These are phyloP conservation scores for Eupithecia subfuscata DNA, from an alignment of 2,888 invertebrate species.

Conservation along the genomic window DNA sequence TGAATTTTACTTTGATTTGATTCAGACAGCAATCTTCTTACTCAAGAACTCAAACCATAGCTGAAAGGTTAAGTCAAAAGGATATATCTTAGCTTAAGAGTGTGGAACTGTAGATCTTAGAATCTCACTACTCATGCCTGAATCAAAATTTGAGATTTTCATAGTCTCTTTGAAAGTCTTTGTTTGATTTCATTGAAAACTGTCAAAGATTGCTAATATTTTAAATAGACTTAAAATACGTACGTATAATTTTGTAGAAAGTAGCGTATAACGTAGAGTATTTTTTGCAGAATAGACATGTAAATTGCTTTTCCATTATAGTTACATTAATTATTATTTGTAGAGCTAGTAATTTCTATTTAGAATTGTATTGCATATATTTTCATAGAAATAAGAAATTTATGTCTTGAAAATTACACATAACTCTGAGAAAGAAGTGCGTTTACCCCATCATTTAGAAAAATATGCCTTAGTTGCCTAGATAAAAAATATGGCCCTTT, in stretches of 20 bases:
- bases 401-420: background rate
- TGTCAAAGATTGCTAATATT: background rate
- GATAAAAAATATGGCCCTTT: background rate
- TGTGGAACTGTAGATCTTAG: background rate
- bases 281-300: background rate
- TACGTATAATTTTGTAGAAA: background rate
- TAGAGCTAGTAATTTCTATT: background rate
- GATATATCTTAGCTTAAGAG: background rate
- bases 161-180: background rate
- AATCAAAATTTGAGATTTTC: background rate
- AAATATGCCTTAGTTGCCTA: background rate
- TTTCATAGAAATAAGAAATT: background rate
- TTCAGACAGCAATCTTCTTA: background rate
- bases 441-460: background rate
- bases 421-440: background rate
- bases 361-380: background rate
- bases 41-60: background rate
- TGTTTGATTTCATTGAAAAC: background rate
- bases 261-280: background rate
- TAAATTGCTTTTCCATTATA: background rate
- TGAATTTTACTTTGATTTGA: background rate
- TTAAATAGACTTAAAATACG: background rate
- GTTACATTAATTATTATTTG: background rate
- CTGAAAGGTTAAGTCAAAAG: background rate
- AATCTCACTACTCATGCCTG: slow-evolving; percentile 1